Evolutionary conservation across 2,113 vertebrate genomes (phyloP), one percentile per base, ranked within the genome.

Genomic region (Ophthalmolycus amberensis): DNA sequence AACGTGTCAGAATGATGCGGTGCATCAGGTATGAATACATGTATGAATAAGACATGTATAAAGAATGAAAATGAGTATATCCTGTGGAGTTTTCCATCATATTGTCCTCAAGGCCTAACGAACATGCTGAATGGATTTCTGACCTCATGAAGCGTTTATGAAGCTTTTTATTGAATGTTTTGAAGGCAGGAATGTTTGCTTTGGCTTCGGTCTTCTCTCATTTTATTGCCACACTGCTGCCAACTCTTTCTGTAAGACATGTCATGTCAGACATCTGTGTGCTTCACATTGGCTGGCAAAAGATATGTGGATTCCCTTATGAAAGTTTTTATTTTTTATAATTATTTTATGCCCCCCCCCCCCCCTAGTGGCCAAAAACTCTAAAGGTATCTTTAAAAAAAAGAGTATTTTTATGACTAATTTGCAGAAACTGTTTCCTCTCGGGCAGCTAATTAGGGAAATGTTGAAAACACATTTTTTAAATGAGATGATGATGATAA

Each of bases 191-290:
- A 52, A 52, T 22, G 46, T 62, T 76, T n/a, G n/a, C 32, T 67
- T 72, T 63, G 32, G 37, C 40, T 32, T 1, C 9, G 20, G 22
- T 72, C 59, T 5, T 63, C n/a, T 37, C 14, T 73, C 25, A 32
- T 54, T 77, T 80, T 63, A 44, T 10, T 25, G 22, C 44, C 54
- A 16, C 63, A 67, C 67, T 48, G 46, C 46, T 48, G 46, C 46
- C 56, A 34, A 64, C 62, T 69, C 63, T 27, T 66, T 62, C 76
- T 56, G 56, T 27, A 22, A 50, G 54, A 18, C 50, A 72, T 56
- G 58, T 69, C 37, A 27, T 20, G 40, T 59, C 63, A 66, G 5
- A 40, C 71, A 59, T 32, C 15, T 58, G 2, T 25, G 5, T 58
- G 54, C 25, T 56, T n/a, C n/a, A 56, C 70, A 16, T 9, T 7